Evolutionary conservation across 2,888 invertebrate species (phyloP).

Genomic region (Chrysina gloriosa): DNA sequence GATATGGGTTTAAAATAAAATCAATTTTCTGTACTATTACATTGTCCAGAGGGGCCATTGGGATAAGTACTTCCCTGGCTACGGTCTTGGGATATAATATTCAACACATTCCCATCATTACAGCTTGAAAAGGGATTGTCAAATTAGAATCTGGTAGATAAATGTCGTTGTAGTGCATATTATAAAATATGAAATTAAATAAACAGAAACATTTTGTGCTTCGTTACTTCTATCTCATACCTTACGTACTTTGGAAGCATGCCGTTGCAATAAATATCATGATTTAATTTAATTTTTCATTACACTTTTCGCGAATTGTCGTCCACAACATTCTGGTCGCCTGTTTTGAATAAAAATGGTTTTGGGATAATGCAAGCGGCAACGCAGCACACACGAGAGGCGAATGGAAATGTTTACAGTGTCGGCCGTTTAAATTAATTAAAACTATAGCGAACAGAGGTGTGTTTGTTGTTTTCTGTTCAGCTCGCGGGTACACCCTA

Average conservation of each 20-base stretch:
- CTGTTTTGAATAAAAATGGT: constrained; percentile 26
- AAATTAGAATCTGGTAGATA: no score
- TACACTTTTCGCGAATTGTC: neutral
- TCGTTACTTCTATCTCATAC: neutral
- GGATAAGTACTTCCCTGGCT: no score
- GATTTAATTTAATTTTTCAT: constrained; percentile 32
- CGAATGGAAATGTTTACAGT: constrained; percentile 22
- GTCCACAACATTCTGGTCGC: constrained; percentile 12
- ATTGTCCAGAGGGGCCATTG: no score
- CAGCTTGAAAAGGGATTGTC: no score
- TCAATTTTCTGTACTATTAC: no score
- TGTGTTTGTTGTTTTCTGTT: constrained; percentile 19
- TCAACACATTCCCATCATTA: no score
- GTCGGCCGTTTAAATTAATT: constrained; percentile 20
- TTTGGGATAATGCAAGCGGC: neutral
- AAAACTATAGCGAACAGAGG: constrained; percentile 1
- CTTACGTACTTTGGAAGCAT: neutral
- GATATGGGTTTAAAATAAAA: no score
- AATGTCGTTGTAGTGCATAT: no score
- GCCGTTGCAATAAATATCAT: constrained; percentile 29
- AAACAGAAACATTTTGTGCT: neutral
- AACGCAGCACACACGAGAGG: neutral
- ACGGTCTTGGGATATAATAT: no score
- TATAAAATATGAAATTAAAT: no score
- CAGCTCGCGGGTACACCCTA: neutral